Conservation (phyloP, 2,888 invertebrate species). For the Eupithecia insigniata region DNA sequence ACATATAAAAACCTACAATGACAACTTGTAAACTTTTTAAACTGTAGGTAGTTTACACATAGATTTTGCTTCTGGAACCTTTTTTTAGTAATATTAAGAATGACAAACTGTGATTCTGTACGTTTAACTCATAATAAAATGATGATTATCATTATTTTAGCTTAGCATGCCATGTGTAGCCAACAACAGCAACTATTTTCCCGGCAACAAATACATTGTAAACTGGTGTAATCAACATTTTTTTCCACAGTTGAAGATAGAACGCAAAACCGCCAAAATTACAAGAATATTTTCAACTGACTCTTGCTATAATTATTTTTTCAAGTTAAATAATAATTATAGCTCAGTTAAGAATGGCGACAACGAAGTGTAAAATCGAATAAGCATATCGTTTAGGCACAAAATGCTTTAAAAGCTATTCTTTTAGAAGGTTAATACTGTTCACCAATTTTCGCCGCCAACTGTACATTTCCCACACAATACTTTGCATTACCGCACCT, state of each 20-base stretch:
- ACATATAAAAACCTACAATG: neutral
- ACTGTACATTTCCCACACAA: slow-evolving; percentile 2
- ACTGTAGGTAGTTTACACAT: neutral
- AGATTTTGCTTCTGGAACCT: neutral
- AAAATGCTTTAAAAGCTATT: neutral
- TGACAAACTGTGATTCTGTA: too few species aligned
- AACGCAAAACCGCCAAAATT: too few species aligned
- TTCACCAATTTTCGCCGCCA: neutral
- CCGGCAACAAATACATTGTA: too few species aligned
- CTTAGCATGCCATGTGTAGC: too few species aligned
- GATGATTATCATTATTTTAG: too few species aligned
- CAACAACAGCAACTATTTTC: too few species aligned
- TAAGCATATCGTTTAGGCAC: neutral
- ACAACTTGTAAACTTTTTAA: neutral
- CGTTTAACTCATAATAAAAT: too few species aligned
- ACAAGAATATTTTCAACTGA: neutral
- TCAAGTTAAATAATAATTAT: too few species aligned
- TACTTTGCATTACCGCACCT: slow-evolving; percentile 20
- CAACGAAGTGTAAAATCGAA: neutral
- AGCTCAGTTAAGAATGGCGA: neutral
- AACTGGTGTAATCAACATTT: too few species aligned
- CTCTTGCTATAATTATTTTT: neutral
- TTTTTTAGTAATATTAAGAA: too few species aligned
- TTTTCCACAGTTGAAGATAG: too few species aligned
- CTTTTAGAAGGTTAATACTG: neutral